These are phyloP conservation scores for Cerceris rybyensis DNA, from an alignment of 2,888 invertebrate species.

Conservation along the genomic window DNA sequence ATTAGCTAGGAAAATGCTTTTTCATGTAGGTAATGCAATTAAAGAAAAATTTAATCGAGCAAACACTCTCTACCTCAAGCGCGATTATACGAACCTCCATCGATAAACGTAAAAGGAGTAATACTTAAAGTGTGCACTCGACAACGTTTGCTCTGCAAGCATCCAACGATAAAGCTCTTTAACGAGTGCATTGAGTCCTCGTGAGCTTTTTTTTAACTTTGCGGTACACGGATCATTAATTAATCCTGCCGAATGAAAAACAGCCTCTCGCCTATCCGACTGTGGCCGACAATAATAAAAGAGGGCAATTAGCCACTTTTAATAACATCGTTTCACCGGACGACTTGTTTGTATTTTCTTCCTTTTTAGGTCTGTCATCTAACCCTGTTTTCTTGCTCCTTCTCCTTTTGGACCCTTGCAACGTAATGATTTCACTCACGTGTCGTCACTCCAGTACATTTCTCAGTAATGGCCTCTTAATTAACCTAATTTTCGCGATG, in stretches of 20 bases:
- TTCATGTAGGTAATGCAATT: slow-evolving; percentile 29
- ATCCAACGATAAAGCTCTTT: slow-evolving; percentile 66
- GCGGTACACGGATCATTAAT: slow-evolving; percentile 61
- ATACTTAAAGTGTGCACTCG: slow-evolving; percentile 38
- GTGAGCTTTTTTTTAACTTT: slow-evolving; percentile 39
- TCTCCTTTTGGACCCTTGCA: slow-evolving; percentile 26
- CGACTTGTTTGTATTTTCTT: slow-evolving; percentile 60
- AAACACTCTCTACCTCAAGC: background rate
- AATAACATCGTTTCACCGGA: slow-evolving; percentile 63
- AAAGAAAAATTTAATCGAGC: slow-evolving; percentile 27
- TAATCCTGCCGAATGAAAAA: slow-evolving; percentile 61
- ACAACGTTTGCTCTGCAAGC: slow-evolving; percentile 56
- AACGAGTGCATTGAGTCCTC: slow-evolving; percentile 64
- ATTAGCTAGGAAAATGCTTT: slow-evolving; percentile 6
- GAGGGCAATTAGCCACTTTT: slow-evolving; percentile 69
- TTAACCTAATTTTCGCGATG: slow-evolving; percentile 57
- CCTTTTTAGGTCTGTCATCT: slow-evolving; percentile 18
- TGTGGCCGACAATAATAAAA: slow-evolving; percentile 60
- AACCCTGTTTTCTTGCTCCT: background rate
- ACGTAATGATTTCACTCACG: slow-evolving; percentile 56
- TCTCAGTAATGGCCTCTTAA: slow-evolving; percentile 50
- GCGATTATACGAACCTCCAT: slow-evolving; percentile 43
- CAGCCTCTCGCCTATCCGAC: slow-evolving; percentile 55
- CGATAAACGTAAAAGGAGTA: slow-evolving; percentile 37
- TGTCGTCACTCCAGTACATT: slow-evolving; percentile 25